Evolutionary conservation across 1,140 invertebrate species (phyloP), one percentile per base, ranked within the genome.

Genomic region (Chrysopa pallens): DNA sequence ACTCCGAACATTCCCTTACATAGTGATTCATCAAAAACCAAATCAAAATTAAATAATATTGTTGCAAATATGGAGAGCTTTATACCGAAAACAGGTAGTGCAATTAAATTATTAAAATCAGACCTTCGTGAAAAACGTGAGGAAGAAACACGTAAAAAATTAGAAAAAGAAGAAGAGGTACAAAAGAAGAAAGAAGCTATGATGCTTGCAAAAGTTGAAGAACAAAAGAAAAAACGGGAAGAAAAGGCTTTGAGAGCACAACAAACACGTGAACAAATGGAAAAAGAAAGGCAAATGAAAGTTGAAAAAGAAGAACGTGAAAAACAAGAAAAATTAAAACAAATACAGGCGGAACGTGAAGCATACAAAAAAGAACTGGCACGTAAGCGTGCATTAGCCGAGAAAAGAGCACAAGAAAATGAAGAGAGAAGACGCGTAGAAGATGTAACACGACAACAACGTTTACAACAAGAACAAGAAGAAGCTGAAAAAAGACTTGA

Each of bases 401-500:
- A 9, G 6, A 9, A 33, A 12, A 33, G 31, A 33, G 6, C 6
- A 33, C 8, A 9, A 4, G 31, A 33, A 6, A 33, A 9, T 33
- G 31, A 33, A 6, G 31, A 33, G 6, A 33, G 31, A 33, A 33
- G 31, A 33, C 8, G n/a, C 8, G 31, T 6, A 33, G 31, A 33
- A 33, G 31, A 33, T 11, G 31, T 12, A 4, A 6, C 31, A 4
- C 31, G 31, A 2, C n/a, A 11, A 33, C 8, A 9, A 33, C 8
- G n/a, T 2, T 33, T 33, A 33, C 31, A 33, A 33, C 17, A 23
- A 40, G 39, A 35, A 23, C 14, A 41, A 36, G 35, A 41, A 33
- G 39, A 40, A 40, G 38, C 12, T 6, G 38, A 40, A 40, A 29
- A 41, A 45, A 31, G 9, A n/a, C 14, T 13, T n/a, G 47, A 46